Conservation (phyloP, 1,140 invertebrate species). For the Bombus polaris region DNA sequence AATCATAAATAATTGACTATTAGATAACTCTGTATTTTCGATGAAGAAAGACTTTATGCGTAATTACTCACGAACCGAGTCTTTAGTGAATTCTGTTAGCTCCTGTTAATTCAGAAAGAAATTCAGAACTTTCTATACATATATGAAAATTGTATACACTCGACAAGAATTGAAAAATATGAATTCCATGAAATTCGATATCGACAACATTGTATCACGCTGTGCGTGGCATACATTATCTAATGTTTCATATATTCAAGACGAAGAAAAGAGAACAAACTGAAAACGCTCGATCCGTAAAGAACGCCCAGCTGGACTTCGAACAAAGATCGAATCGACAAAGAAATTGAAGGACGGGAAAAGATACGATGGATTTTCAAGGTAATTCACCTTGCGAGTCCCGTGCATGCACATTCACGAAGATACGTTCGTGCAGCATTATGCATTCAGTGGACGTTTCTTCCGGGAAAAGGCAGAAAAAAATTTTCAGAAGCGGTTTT, state of each 20-base stretch:
- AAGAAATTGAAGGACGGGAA: neutral
- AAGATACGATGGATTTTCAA: slow-evolving; percentile 26
- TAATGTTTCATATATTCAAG: neutral
- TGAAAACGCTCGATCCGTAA: neutral
- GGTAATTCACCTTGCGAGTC: slow-evolving; percentile 53
- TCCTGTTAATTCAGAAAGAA: neutral
- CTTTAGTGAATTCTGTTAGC: neutral
- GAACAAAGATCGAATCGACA: slow-evolving; percentile 26
- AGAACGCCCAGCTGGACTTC: neutral
- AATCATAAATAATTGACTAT: neutral
- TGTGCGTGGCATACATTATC: neutral
- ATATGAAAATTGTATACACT: no score
- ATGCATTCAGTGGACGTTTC: slow-evolving; percentile 53
- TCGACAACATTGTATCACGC: neutral
- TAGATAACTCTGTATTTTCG: neutral
- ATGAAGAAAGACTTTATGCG: neutral
- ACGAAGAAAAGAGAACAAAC: neutral
- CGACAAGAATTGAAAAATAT: no score
- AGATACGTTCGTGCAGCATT: slow-evolving; percentile 43
- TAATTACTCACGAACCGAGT: neutral
- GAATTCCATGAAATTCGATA: neutral
- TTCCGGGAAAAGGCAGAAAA: slow-evolving; percentile 62
- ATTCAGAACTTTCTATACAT: neutral
- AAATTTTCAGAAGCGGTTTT: slow-evolving; percentile 34
- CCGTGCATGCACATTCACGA: slow-evolving; percentile 39